Evolutionary conservation across 2,797 vertebrate species (phyloP), one percentile per base, ranked within the genome.

Genomic region (Parotocinclus haroldoi): DNA sequence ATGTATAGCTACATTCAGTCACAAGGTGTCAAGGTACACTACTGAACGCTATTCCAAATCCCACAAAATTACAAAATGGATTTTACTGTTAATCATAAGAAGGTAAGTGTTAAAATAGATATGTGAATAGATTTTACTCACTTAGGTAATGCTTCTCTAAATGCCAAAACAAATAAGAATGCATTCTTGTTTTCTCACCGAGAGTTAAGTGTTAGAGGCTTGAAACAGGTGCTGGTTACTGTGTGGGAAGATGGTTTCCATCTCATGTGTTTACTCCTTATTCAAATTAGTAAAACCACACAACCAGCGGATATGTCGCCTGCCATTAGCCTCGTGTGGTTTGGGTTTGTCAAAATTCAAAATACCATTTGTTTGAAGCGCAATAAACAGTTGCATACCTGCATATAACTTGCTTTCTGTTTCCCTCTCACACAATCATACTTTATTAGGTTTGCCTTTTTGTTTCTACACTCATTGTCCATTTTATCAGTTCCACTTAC

Each of bases 251-350:
- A 46, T 16, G 17, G 45, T 55, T 63, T 58, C 55, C 16, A 53
- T 67, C 59, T 64, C 61, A 59, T 69, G 52, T 69, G 68, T 76
- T 77, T 73, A 54, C 58, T 46, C 36, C 40, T 50, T 58, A 63
- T 63, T 69, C 55, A 62, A 77, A 77, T 74, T 66, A 66, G 69
- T 74, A 63, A 55, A 64, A 66, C 71, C 61, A 58, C 58, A 45
- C 7, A 18, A 59, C 45, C 18, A 44, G 66, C 27, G 52, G 49
- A 68, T 48, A 36, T 60, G 42, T 52, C 14, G 58, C 45, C 10
- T 55, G 44, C 18, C 37, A 66, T 51, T 70, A 52, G 58, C 38
- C n/a, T 67, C 59, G 42, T 56, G 62, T 19, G 42, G 40, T 45
- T 14, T 36, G 46, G 10, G 19, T 55, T 63, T 69, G 58, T 46